Base-by-base conservation (phyloP, 2,113 vertebrate genomes). In the Corydoras sp. region DNA sequence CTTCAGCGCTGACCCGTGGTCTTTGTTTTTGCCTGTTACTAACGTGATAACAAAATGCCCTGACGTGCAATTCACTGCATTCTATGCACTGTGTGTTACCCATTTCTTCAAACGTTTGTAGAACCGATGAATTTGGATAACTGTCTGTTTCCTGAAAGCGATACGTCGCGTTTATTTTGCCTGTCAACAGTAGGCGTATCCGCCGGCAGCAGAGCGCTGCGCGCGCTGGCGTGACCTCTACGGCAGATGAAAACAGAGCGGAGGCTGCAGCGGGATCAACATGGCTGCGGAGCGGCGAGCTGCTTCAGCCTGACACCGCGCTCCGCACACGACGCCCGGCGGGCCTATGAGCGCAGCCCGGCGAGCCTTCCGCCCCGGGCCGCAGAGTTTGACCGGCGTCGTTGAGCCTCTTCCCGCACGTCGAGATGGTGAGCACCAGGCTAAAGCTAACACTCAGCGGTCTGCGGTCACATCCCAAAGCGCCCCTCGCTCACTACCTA, bases 161-260 rank as follows among this genome's bases (percentile, higher is more conserved):
- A 5, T 13, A n/a, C 30, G 3, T 4, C 6, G 2, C 1, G 18
- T 56, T 56, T 2, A 48, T 58, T 55, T n/a, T 9, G n/a, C 9
- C 12, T 56, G 24, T 29, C 0, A 18, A 6, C 3, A 5, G 12
- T 77, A 88, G 88, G 89, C 89, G 77, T 50, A 71, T 72, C 1
- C 2, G 24, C 3, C 3, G 78, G 11, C 80, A 58, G 50, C 85
- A 66, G 2, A 53, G 56, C 74, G 54, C 71, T 35, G 69, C 74
- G 77, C 81, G 71, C 80, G 84, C 82, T 68, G 83, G 80, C 78
- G 73, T 90, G 89, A 91, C 90, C 90, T 91, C 89, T 90, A 90
- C 80, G 85, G 85, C 88, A 79, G 83, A 86, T 90, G 85, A 90
- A 89, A 90, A 89, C 82, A 91, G 81, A 82, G 69, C 74, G 59